Percentiles rank a stretch among this genome's conserved stretches.
phyloP scores from a whole-genome alignment of 53 echinoderm and acorn worm species.

The Antedon mediterranea region DNA sequence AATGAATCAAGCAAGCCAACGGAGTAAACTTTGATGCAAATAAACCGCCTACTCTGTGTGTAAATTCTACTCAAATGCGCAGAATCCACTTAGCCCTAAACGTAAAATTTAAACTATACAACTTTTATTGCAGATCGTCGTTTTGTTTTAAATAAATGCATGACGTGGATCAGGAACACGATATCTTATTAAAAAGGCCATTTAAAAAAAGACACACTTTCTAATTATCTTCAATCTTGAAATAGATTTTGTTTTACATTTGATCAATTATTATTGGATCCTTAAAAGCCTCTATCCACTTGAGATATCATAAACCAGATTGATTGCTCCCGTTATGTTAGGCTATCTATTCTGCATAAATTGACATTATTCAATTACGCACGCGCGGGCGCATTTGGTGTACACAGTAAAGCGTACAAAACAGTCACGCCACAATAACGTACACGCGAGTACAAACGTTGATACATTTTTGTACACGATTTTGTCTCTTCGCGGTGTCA shows the following conservation, averaged over 20 bases:
- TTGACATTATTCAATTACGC: no score
- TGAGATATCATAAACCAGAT: not conserved
- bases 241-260: not conserved
- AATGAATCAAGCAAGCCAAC: no score
- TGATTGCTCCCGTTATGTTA: not conserved
- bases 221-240: not conserved
- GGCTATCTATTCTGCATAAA: not conserved
- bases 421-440: no score
- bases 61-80: not conserved
- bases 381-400: no score
- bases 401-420: no score
- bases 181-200: not conserved
- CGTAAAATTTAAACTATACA: not conserved
- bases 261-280: not conserved
- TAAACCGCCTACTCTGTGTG: no score
- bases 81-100: not conserved
- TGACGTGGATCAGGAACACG: not conserved
- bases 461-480: no score
- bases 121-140: not conserved
- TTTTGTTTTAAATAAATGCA: not conserved
- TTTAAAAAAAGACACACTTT: not conserved
- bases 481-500: no score
- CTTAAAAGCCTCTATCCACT: not conserved
- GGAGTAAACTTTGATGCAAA: no score
- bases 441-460: no score